These are phyloP conservation scores for Cotesia vestalis DNA, from an alignment of 1,140 invertebrate genomes.

Conservation along the genomic window DNA sequence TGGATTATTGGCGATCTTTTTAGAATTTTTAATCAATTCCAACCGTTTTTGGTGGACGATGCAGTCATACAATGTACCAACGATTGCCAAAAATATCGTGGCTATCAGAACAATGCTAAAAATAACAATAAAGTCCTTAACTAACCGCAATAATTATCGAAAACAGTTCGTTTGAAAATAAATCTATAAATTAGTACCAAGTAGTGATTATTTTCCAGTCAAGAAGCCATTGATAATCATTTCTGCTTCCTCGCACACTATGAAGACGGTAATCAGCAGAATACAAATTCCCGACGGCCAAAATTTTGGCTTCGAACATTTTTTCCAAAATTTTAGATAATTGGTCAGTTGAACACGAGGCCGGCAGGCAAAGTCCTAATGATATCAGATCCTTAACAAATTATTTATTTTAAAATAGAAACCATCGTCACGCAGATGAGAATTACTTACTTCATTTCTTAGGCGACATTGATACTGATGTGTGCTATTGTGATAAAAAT, in stretches of 20 bases:
- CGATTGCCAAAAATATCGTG: slow-evolving; percentile 37
- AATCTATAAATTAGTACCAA: slow-evolving; percentile 38
- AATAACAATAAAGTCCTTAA: neutral
- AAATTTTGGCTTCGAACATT: slow-evolving; percentile 47
- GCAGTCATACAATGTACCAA: slow-evolving; percentile 54
- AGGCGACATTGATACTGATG: slow-evolving; percentile 58
- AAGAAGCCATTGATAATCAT: slow-evolving; percentile 50
- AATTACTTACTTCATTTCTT: slow-evolving; percentile 55
- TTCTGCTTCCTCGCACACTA: slow-evolving; percentile 47
- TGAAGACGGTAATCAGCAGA: slow-evolving; percentile 49
- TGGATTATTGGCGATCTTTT: neutral
- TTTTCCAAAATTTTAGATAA: slow-evolving; percentile 45
- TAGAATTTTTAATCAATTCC: neutral
- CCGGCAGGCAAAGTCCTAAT: slow-evolving; percentile 60
- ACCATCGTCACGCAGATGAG: no score
- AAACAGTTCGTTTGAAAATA: neutral
- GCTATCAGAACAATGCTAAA: slow-evolving; percentile 34
- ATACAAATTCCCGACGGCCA: slow-evolving; percentile 49
- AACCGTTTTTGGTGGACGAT: slow-evolving; percentile 45
- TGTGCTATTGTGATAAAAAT: slow-evolving; percentile 62
- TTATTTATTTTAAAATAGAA: neutral
- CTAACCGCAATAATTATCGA: neutral
- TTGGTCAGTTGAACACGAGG: slow-evolving; percentile 49
- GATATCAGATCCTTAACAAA: slow-evolving; percentile 52
- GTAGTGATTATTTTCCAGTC: slow-evolving; percentile 29